Percentiles rank a stretch among this genome's conserved stretches.
phyloP scores from a whole-genome alignment of 2,113 vertebrate species.

The Notarius lentiginosus region DNA sequence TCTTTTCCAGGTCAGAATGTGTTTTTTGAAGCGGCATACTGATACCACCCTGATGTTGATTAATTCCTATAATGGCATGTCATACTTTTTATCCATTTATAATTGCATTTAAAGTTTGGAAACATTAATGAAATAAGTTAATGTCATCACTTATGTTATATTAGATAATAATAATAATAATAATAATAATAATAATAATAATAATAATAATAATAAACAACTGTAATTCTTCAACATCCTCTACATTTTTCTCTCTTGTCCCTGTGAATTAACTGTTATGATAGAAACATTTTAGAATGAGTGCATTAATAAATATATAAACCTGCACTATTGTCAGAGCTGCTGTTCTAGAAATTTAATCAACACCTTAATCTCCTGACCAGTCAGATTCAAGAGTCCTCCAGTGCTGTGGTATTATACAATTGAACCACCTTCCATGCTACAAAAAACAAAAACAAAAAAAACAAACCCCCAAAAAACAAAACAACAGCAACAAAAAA shows the following conservation, averaged over 20 bases:
- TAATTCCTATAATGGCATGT: too few relatives aligned
- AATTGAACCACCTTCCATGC: neutral
- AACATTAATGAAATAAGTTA: neutral
- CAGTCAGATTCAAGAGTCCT: neutral
- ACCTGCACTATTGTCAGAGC: neutral
- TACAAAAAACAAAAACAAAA: neutral
- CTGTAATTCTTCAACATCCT: neutral
- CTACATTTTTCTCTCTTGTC: neutral
- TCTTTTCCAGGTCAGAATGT: slow-evolving; percentile 42
- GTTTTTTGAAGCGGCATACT: slow-evolving; percentile 59
- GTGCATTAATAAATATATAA: neutral
- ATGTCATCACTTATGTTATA: neutral
- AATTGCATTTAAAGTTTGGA: neutral
- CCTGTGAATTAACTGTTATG: neutral
- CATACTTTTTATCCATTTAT: neutral
- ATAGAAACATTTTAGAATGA: neutral
- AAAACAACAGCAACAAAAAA: too few relatives aligned
- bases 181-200: too few relatives aligned
- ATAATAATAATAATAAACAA: neutral
- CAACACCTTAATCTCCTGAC: neutral
- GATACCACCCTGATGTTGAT: too few relatives aligned
- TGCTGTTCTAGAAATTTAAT: neutral
- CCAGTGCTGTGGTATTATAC: neutral
- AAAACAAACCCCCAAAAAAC: too few relatives aligned
- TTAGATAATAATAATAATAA: neutral